Evolutionary conservation across 2,797 vertebrate species (phyloP).

Genomic region (Scolopax rusticola): DNA sequence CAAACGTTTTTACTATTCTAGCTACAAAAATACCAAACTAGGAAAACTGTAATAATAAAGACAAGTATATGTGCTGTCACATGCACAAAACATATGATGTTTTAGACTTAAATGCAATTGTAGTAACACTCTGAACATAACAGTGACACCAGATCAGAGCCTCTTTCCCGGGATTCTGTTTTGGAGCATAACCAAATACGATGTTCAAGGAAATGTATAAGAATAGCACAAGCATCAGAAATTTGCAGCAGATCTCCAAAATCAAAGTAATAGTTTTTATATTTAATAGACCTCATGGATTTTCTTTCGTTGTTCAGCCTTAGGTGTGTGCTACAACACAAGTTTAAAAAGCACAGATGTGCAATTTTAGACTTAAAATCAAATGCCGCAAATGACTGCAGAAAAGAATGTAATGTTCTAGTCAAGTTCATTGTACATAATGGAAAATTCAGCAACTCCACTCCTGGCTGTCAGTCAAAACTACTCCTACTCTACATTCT

Average conservation of each 20-base stretch:
- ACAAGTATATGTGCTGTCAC: neutral
- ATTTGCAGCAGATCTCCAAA: neutral
- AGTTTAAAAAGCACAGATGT: neutral
- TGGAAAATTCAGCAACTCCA: neutral
- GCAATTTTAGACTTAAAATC: neutral
- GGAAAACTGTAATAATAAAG: neutral
- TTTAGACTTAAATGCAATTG: neutral
- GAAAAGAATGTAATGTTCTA: neutral
- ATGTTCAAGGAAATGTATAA: neutral
- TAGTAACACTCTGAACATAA: neutral
- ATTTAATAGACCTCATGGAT: neutral
- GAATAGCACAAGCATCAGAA: neutral
- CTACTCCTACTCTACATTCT: neutral
- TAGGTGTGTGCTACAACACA: neutral
- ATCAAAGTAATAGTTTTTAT: neutral
- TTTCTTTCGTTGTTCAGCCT: neutral
- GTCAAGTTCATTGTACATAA: neutral
- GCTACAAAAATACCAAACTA: neutral
- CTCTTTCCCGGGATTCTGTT: neutral
- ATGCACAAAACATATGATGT: neutral
- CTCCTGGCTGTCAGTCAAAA: slow-evolving; percentile 18
- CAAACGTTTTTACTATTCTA: neutral
- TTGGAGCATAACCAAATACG: neutral
- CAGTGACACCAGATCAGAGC: neutral
- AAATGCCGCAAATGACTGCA: neutral